Evolutionary conservation across 2,113 vertebrate species (phyloP).

Genomic region (Shinisaurus crocodilurus): DNA sequence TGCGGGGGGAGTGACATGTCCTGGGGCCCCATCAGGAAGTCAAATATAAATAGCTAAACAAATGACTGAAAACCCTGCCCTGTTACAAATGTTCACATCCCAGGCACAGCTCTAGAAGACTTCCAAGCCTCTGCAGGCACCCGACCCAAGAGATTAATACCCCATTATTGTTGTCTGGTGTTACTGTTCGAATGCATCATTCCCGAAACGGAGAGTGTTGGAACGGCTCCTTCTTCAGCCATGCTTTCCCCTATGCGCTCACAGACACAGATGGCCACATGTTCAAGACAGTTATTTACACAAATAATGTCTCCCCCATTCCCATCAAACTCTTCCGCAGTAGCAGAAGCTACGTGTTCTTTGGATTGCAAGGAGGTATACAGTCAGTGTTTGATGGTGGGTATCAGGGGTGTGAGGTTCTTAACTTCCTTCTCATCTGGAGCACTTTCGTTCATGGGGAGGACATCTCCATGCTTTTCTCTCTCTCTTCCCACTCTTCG

Average conservation of each 20-base stretch:
- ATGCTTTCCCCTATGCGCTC: neutral
- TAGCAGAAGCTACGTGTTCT: neutral
- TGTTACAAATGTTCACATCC: neutral
- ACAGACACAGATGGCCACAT: fast-evolving
- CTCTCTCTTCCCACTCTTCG: constrained; percentile 81
- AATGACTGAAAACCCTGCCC: neutral
- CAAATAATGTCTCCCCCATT: neutral
- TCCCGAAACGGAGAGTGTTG: neutral
- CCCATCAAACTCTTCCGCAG: neutral
- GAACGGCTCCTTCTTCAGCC: neutral
- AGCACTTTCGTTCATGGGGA: constrained; percentile 44
- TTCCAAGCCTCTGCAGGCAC: neutral
- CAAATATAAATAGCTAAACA: neutral
- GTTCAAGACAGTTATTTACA: constrained; percentile 24
- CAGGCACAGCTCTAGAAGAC: neutral
- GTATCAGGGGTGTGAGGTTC: neutral
- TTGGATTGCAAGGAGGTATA: neutral
- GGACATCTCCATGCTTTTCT: constrained; percentile 82
- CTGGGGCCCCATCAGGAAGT: neutral
- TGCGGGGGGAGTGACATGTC: neutral
- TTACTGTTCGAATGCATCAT: neutral
- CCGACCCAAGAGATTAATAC: neutral
- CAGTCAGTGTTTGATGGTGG: neutral
- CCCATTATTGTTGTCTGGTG: neutral
- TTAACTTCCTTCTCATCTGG: fast-evolving